Evolutionary conservation across 92 coral and sea anemone genomes (phyloP).

Genomic region (Blastomussa wellsi): DNA sequence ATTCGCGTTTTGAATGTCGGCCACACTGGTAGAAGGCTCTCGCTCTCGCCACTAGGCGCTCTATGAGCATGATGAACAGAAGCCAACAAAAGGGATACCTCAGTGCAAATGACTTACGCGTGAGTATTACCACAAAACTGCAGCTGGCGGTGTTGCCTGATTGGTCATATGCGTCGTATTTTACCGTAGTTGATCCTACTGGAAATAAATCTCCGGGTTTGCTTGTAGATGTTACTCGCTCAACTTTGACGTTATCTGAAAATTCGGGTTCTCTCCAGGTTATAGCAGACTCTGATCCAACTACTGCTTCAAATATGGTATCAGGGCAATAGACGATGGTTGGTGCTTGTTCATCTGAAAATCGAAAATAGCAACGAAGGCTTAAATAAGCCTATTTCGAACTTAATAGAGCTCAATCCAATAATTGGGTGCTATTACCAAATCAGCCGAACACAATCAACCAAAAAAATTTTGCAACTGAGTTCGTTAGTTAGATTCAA

Average conservation of each 20-base stretch:
- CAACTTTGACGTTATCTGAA: constrained; percentile 66
- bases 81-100: neutral
- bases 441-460: no score
- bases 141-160: constrained; percentile 59
- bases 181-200: constrained; percentile 42
- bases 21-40: no score
- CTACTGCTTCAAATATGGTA: constrained; percentile 35
- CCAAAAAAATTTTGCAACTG: no score
- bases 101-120: constrained; percentile 34
- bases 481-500: no score
- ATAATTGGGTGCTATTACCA: no score
- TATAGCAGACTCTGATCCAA: constrained; percentile 17
- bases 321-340: constrained; percentile 58
- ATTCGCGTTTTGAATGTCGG: no score
- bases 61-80: no score
- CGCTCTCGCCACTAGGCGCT: no score
- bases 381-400: neutral
- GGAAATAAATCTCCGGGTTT: constrained; percentile 55
- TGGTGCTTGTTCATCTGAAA: constrained; percentile 62
- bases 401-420: neutral
- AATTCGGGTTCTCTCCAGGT: constrained; percentile 68
- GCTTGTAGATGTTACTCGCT: constrained; percentile 52
- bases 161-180: constrained; percentile 64
- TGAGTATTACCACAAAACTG: constrained; percentile 46
- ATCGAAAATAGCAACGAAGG: neutral